Evolutionary conservation across 1,140 invertebrate genomes (phyloP).

Genomic region (Drosophila ambigua): DNA sequence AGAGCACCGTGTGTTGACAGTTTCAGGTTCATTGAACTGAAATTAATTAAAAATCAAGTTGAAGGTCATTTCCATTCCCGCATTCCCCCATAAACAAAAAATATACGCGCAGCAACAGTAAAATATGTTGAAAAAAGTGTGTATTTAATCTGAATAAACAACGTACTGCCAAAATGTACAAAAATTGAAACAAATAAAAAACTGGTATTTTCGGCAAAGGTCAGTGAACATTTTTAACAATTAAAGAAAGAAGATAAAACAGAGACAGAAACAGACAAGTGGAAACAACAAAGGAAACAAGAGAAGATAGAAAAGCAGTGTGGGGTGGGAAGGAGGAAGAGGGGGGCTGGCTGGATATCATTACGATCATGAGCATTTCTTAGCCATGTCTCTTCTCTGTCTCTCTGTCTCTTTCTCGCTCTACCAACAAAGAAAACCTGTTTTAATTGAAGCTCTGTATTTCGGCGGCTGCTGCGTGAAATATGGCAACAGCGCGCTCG

Average conservation of each 20-base stretch:
- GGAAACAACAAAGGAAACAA: constrained; percentile 44
- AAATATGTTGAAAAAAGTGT: constrained; percentile 40
- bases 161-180: constrained; percentile 18
- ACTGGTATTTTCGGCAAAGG: constrained; percentile 74
- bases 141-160: constrained; percentile 43
- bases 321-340: constrained; percentile 6
- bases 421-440: constrained; percentile 46
- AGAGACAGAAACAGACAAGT: neutral
- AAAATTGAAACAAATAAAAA: constrained; percentile 30
- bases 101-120: constrained; percentile 22
- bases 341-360: constrained; percentile 20
- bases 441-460: constrained; percentile 67
- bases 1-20: constrained; percentile 56
- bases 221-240: constrained; percentile 78
- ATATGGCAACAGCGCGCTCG: constrained; percentile 70
- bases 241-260: constrained; percentile 37
- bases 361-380: constrained; percentile 63
- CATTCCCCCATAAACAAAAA: neutral
- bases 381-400: constrained; percentile 31
- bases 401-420: neutral
- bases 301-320: constrained; percentile 48
- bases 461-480: constrained; percentile 60
- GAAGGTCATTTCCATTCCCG: constrained; percentile 66
- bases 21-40: constrained; percentile 76
- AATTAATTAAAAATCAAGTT: constrained; percentile 82